phyloP scores from a whole-genome alignment of 2,113 vertebrate genomes.

The Chionodraco myersi region DNA sequence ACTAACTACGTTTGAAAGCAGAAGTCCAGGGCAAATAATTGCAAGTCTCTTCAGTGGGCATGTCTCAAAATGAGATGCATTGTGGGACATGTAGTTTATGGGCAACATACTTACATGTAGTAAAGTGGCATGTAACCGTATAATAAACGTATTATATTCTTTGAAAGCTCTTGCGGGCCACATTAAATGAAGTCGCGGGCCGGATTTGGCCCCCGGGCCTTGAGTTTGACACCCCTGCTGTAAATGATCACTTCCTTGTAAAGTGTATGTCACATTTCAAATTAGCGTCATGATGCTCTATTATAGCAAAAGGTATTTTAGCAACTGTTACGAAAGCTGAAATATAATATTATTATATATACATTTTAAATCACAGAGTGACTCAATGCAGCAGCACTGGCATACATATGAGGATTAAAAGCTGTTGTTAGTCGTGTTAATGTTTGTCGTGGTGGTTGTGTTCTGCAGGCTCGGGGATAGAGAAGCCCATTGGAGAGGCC shows the following conservation, averaged over 20 bases:
- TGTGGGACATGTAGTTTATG: too few species aligned
- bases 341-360: neutral
- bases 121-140: too few species aligned
- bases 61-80: too few species aligned
- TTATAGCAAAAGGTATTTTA: neutral
- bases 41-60: too few species aligned
- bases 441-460: neutral
- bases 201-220: too few species aligned
- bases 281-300: neutral
- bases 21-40: too few species aligned
- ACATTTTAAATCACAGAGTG: neutral
- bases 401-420: neutral
- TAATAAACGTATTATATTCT: too few species aligned
- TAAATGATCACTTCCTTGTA: neutral
- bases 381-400: neutral
- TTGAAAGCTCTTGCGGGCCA: too few species aligned
- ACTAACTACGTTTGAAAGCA: too few species aligned
- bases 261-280: neutral
- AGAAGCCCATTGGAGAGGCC: constrained; percentile 93
- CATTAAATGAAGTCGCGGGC: too few species aligned
- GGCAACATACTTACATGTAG: too few species aligned
- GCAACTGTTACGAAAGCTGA: neutral
- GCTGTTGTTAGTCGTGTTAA: neutral
- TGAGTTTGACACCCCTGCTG: neutral
- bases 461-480: constrained; percentile 88